Evolutionary conservation across 2,797 vertebrate genomes (phyloP).

Genomic region (Lepus oiostolus): DNA sequence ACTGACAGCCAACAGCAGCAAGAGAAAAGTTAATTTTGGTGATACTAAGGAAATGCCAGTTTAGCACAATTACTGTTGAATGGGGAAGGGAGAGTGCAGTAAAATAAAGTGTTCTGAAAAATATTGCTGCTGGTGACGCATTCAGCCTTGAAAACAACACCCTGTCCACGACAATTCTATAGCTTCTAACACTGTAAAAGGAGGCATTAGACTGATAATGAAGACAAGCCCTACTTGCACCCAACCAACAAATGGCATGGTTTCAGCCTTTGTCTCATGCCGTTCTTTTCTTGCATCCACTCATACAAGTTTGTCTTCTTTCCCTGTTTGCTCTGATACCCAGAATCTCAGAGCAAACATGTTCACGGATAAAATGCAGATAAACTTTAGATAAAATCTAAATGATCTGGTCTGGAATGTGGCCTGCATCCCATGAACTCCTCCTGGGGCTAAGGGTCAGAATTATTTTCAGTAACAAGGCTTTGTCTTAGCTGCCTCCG

Average conservation of each 20-base stretch:
- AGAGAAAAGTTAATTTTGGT: conserved; percentile 11
- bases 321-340: not conserved
- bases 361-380: not conserved
- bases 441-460: not conserved
- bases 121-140: not conserved
- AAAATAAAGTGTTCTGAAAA: not conserved
- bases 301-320: not conserved
- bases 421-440: not conserved
- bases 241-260: not conserved
- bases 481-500: not conserved
- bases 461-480: not conserved
- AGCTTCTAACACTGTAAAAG: not conserved
- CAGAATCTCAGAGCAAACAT: not conserved
- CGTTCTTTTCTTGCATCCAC: not conserved
- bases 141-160: not conserved
- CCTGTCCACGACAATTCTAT: not conserved
- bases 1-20: not conserved
- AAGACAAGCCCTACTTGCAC: not conserved
- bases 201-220: not conserved
- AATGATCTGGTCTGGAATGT: not conserved
- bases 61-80: not conserved
- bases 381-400: too few species aligned
- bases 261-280: conserved; percentile 13
- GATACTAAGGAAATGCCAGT: not conserved
- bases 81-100: not conserved